Evolutionary conservation across 2,797 vertebrate genomes (phyloP).

Genomic region (Setipinna tenuifilis): DNA sequence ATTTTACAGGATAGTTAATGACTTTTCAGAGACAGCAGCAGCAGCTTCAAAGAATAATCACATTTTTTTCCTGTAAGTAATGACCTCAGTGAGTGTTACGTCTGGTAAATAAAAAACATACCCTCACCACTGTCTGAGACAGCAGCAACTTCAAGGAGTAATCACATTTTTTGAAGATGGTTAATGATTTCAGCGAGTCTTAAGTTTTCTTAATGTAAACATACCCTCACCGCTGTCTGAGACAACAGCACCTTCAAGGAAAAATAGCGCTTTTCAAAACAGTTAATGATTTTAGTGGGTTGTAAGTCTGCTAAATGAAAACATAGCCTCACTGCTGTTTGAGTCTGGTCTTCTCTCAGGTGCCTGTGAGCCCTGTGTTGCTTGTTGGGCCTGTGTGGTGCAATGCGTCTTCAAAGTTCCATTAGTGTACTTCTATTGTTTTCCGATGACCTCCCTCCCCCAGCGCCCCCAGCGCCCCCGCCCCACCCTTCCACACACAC

Average conservation of each 20-base stretch:
- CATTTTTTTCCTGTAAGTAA: too few species aligned
- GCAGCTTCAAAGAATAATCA: too few species aligned
- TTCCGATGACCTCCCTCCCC: not conserved
- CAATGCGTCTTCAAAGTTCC: slow-evolving; percentile 10
- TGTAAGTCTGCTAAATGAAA: not conserved
- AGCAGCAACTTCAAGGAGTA: not conserved
- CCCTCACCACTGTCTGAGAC: not conserved
- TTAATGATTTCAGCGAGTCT: not conserved
- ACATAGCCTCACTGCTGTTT: not conserved
- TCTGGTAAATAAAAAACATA: too few species aligned
- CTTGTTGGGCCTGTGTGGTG: not conserved
- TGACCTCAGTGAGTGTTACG: too few species aligned
- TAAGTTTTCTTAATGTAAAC: too few species aligned
- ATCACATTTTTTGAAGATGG: not conserved
- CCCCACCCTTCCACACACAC: not conserved
- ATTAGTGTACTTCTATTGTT: not conserved
- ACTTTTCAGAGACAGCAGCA: too few species aligned
- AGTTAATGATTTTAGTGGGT: not conserved
- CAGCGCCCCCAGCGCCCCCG: not conserved
- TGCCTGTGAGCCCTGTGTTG: not conserved
- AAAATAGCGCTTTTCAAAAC: not conserved
- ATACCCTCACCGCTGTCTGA: not conserved
- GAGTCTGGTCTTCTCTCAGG: not conserved
- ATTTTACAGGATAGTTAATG: not conserved
- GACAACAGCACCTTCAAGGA: not conserved